These are phyloP conservation scores for Paradoxurus hermaphroditus DNA, from an alignment of 2,113 vertebrate genomes.

Conservation along the genomic window DNA sequence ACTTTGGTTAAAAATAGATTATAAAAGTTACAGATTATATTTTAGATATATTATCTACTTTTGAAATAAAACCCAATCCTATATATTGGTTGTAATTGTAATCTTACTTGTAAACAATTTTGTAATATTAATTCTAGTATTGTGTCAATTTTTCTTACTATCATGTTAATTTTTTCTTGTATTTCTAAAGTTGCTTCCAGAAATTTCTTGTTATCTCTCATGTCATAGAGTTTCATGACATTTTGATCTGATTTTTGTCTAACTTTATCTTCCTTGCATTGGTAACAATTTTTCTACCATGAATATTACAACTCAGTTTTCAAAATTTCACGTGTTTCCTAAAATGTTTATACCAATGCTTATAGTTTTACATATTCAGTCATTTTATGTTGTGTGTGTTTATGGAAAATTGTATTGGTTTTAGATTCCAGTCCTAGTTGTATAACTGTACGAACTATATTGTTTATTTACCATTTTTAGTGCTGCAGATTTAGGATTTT, in stretches of 20 bases:
- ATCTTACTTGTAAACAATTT: background rate
- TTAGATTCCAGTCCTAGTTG: background rate
- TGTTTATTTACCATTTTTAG: background rate
- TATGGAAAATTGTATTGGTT: background rate
- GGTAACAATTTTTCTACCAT: background rate
- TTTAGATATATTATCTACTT: background rate
- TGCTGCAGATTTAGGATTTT: background rate
- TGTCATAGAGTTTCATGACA: background rate
- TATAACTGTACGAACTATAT: background rate
- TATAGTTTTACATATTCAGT: background rate
- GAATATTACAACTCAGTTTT: background rate
- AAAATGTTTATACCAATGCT: background rate
- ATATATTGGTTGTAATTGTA: background rate
- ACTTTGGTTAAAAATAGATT: no score
- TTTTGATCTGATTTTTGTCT: background rate
- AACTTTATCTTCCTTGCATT: background rate
- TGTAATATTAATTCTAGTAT: background rate
- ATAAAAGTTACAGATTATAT: no score
- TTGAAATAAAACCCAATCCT: background rate
- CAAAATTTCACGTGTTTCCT: background rate
- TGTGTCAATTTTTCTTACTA: background rate
- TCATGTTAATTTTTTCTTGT: background rate
- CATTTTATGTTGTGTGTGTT: background rate
- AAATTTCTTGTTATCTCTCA: background rate
- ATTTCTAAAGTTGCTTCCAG: background rate